Evolutionary conservation across 2,888 invertebrate species (phyloP), one percentile per base, ranked within the genome.

Genomic region (Diarsia brunnea): DNA sequence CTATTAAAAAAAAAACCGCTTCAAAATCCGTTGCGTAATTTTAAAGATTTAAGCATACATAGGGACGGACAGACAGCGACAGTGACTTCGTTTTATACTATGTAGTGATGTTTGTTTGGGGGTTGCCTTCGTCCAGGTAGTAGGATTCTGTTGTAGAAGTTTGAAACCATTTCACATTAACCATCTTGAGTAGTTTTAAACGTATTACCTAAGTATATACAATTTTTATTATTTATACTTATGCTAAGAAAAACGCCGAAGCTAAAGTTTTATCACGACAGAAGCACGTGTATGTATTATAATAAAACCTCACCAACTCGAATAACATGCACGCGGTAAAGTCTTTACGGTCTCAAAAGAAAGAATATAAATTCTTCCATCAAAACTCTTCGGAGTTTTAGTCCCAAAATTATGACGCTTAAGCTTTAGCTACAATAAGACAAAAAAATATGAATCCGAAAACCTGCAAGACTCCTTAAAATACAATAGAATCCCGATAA

Each of bases 61-160:
- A n/a, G n/a, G n/a, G n/a, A n/a, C n/a, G n/a, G n/a, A n/a, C n/a
- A n/a, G n/a, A n/a, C n/a, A n/a, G n/a, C n/a, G n/a, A n/a, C n/a
- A n/a, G n/a, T n/a, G n/a, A n/a, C n/a, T n/a, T n/a, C n/a, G n/a
- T n/a, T n/a, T n/a, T n/a, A n/a, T n/a, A n/a, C n/a, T n/a, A n/a
- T n/a, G n/a, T n/a, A n/a, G n/a, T n/a, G n/a, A n/a, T 69, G 53
- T 66, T 55, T 72, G 11, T 64, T 38, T 68, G 31, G 51, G 19
- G 65, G 47, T 53, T 68, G 24, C 24, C 47, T 64, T 10, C 58
- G 45, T 24, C 12, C 7, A 8, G 38, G 53, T 8, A 47, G 65
- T 43, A 69, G 43, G 43, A 76, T 55, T 70, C 14, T 61, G 55
- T 64, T 21, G 27, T 14, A 21, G 21, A 51, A 16, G 27, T 31